Base-by-base conservation (phyloP, 2,888 invertebrate species). In the Rhorus exstirpatorius region DNA sequence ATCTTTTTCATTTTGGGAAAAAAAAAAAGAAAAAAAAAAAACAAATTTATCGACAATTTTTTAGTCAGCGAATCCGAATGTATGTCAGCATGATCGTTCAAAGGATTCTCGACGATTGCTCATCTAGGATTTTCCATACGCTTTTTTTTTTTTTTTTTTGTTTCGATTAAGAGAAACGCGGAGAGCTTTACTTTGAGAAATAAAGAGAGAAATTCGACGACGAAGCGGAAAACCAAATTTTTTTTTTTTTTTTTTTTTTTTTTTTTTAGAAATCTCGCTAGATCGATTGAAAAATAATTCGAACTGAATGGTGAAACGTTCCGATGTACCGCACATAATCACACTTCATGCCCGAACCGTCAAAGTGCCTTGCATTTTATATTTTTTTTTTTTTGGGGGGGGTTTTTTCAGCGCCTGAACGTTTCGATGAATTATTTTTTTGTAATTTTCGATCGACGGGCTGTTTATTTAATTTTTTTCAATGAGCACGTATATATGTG, bases 331-430 rank as follows among this genome's bases (percentile, higher is more conserved):
- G 41, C 38, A 67, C 65, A 49, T 44, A 58, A 58, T 72, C 79
- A 58, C 51, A 74, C 53, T 63, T 67, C 24, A 74, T 78, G 78
- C n/a, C n/a, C 46, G 38, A 78, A 81, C 68, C 74, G 72, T 81
- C 60, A 61, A 81, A 78, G 81, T 81, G 81, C 81, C 81, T 81
- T 81, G 81, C 68, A 70, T 78, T 24, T 58, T 55, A 14, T 60
- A 35, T 46, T 55, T 53, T 31, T 60, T 10, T 41, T 63, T 26
- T 31, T 35, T n/a, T n/a, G n/a, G n/a, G n/a, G n/a, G n/a, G n/a
- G 24, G 26, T 63, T 60, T 60, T 46, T 46, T 51, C 19, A 63
- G 49, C 12, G 44, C 26, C 10, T 12, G 35, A 68, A 51, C 10
- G 35, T 67, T 61, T 60, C 41, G 51, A 71, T 51, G 58, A 46